These are phyloP conservation scores for Brachypalpus laphriformis DNA, from an alignment of 2,888 invertebrate genomes.

Conservation along the genomic window DNA sequence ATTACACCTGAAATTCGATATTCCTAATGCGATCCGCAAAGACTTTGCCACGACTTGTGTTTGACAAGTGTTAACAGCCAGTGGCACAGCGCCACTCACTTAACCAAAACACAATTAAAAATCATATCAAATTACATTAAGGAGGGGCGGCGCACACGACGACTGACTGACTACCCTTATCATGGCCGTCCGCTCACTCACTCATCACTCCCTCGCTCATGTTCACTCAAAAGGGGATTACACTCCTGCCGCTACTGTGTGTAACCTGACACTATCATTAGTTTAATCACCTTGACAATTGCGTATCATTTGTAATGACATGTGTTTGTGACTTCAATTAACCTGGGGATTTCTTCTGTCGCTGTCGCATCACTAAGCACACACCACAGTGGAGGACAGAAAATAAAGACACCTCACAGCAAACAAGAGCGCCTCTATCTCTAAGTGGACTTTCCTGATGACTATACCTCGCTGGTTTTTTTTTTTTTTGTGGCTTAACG, in stretches of 20 bases:
- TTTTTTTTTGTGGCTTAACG: conserved; percentile 48
- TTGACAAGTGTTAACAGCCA: conserved; percentile 65
- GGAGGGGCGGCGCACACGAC: not conserved
- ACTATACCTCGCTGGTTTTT: not conserved
- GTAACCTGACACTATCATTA: conserved; percentile 69
- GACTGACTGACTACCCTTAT: conserved; percentile 36
- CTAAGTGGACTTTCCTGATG: conserved; percentile 7
- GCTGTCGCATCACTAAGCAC: not conserved
- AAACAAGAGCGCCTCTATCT: conserved; percentile 15
- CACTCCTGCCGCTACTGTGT: not conserved
- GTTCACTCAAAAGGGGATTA: conserved; percentile 29
- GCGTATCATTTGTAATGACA: conserved; percentile 62
- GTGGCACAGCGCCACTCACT: conserved; percentile 27
- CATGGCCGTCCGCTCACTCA: conserved; percentile 4
- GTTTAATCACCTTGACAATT: conserved; percentile 68
- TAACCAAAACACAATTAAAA: conserved; percentile 66
- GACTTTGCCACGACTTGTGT: conserved; percentile 41
- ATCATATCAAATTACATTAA: conserved; percentile 60
- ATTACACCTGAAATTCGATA: conserved; percentile 64
- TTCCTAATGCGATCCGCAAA: conserved; percentile 54
- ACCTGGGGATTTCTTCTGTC: conserved; percentile 23
- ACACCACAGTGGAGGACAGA: conserved; percentile 1
- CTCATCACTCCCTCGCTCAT: conserved; percentile 1
- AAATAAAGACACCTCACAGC: not conserved
- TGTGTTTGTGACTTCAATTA: conserved; percentile 60